A percentile compares a stretch with the other conserved stretches of the same genome.
phyloP scores from a whole-genome alignment of 2,797 vertebrate species.

The Macroramphosus scolopax region DNA sequence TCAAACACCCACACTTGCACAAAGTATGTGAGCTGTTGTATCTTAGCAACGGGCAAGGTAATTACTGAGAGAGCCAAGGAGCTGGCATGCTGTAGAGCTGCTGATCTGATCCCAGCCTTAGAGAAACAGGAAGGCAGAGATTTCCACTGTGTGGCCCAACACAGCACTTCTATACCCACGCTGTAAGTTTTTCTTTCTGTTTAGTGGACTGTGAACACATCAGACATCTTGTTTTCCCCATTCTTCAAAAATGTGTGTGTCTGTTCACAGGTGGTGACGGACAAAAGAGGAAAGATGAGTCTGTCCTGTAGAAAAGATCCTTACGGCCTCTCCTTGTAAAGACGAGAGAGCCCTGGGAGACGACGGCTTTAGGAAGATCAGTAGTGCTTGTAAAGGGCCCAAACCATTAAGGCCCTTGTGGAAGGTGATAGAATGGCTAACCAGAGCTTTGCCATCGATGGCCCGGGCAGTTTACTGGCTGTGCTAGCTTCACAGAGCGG shows the following conservation, averaged over 20 bases:
- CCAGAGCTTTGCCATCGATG: constrained; percentile 77
- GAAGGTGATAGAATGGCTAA: constrained; percentile 71
- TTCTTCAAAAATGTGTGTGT: constrained; percentile 51
- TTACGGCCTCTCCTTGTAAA: constrained; percentile 66
- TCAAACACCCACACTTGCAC: constrained; percentile 80
- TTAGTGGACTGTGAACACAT: constrained; percentile 7
- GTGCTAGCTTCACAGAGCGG: constrained; percentile 68
- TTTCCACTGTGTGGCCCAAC: constrained; percentile 63
- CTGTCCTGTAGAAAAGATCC: constrained; percentile 70
- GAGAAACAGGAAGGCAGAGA: constrained; percentile 66
- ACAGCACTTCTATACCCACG: constrained; percentile 43
- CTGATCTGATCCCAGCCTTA: constrained; percentile 73
- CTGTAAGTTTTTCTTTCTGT: constrained; percentile 23
- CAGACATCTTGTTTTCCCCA: constrained; percentile 48
- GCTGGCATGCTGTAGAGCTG: constrained; percentile 78
- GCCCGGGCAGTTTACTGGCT: constrained; percentile 72
- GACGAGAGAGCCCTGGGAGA: constrained; percentile 57
- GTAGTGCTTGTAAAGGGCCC: constrained; percentile 53
- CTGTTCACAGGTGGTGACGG: constrained; percentile 68
- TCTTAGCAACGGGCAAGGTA: constrained; percentile 82
- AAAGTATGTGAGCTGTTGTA: constrained; percentile 81
- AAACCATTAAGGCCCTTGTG: constrained; percentile 48
- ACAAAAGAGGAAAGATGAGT: constrained; percentile 74
- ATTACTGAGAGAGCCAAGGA: constrained; percentile 81
- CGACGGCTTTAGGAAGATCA: constrained; percentile 58